Evolutionary conservation across 2,113 vertebrate species (phyloP).

Genomic region (Garra rufa): DNA sequence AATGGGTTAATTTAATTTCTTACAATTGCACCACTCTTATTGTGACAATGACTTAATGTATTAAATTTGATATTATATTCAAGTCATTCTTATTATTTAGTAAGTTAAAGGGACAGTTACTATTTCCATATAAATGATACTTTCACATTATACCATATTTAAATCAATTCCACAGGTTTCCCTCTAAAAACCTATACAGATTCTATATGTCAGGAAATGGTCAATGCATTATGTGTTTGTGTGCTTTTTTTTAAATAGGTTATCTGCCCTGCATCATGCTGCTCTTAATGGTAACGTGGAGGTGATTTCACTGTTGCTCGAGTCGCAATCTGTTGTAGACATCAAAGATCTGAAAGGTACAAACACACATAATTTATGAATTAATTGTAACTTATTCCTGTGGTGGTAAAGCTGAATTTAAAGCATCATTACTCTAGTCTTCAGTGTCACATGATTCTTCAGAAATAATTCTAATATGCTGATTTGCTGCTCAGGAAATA

Average conservation of each 20-base stretch:
- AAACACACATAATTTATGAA: too few relatives aligned
- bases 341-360: slow-evolving; percentile 96
- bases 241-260: slow-evolving; percentile 75
- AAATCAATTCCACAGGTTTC: not conserved
- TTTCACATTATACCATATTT: not conserved
- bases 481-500: too few relatives aligned
- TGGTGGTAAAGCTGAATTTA: too few relatives aligned
- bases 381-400: too few relatives aligned
- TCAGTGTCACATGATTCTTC: too few relatives aligned
- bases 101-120: not conserved
- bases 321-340: slow-evolving; percentile 94
- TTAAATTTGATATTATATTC: too few relatives aligned
- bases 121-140: not conserved
- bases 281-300: slow-evolving; percentile 95
- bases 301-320: slow-evolving; percentile 91
- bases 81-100: too few relatives aligned
- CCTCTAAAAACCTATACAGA: not conserved
- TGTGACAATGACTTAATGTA: too few relatives aligned
- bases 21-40: not conserved
- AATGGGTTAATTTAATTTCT: not conserved
- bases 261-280: slow-evolving; percentile 93
- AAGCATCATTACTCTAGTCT: too few relatives aligned
- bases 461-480: too few relatives aligned
- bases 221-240: slow-evolving; percentile 42
- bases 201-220: not conserved